Percentiles rank a stretch among this genome's conserved stretches.
phyloP scores from a whole-genome alignment of 2,888 invertebrate species.

The Marasmarcha lunaedactyla region DNA sequence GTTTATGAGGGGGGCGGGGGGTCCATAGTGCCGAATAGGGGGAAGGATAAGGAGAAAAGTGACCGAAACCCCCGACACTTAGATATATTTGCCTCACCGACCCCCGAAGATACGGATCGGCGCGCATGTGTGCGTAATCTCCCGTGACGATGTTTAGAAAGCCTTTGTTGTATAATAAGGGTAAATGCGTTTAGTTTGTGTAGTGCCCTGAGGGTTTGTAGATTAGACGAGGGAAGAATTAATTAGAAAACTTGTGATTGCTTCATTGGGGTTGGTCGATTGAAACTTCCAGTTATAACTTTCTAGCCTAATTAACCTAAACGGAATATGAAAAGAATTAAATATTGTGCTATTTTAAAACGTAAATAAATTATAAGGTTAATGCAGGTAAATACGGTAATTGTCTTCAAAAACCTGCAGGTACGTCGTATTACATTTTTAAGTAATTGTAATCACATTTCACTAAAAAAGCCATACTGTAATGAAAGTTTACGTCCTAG shows the following conservation, averaged over 20 bases:
- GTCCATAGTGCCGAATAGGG: slow-evolving; percentile 47
- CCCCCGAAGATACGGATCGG: slow-evolving; percentile 43
- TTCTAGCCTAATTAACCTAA: no score
- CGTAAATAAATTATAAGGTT: no score
- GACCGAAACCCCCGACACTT: slow-evolving; percentile 53
- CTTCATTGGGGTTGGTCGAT: no score
- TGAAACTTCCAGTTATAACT: no score
- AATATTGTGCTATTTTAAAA: no score
- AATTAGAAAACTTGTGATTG: slow-evolving; percentile 12
- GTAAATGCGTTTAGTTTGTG: slow-evolving; percentile 28
- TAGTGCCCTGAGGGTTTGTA: slow-evolving; percentile 11
- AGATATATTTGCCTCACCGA: slow-evolving; percentile 51
- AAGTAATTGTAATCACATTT: no score
- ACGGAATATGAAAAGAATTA: no score
- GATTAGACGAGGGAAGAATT: slow-evolving; percentile 16
- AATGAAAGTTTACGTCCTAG: no score
- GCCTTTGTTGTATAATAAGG: slow-evolving; percentile 45
- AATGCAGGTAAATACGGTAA: no score
- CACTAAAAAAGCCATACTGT: no score
- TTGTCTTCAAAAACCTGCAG: no score
- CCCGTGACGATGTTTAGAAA: slow-evolving; percentile 40
- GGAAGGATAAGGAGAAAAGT: slow-evolving; percentile 53
- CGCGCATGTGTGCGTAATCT: slow-evolving; percentile 32
- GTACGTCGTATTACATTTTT: no score
- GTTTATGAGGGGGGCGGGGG: slow-evolving; percentile 48